Conservation (phyloP, 2,113 vertebrate species). For the Brachirus orientalis region DNA sequence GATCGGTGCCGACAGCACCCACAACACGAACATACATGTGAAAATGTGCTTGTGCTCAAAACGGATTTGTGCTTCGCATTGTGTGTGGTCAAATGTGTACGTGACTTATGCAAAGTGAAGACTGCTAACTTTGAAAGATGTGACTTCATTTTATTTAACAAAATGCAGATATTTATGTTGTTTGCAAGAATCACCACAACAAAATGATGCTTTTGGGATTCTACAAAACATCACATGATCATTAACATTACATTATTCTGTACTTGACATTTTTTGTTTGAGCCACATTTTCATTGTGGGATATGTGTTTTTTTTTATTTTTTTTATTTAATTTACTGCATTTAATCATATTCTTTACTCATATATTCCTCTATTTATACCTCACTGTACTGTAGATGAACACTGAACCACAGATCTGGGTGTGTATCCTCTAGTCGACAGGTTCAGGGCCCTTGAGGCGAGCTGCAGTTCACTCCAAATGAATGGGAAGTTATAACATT, state of each 20-base stretch:
- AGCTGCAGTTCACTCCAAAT: slow-evolving; percentile 74
- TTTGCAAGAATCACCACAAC: slow-evolving; percentile 41
- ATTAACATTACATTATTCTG: not conserved
- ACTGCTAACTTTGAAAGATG: slow-evolving; percentile 56
- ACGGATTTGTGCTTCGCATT: not conserved
- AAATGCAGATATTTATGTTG: slow-evolving; percentile 53
- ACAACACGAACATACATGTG: too few relatives aligned
- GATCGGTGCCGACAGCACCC: too few relatives aligned
- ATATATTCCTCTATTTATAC: not conserved
- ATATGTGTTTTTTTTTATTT: too few relatives aligned
- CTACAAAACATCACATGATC: slow-evolving; percentile 21
- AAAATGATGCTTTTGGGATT: slow-evolving; percentile 53
- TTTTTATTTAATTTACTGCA: not conserved
- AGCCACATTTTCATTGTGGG: not conserved
- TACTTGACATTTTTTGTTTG: not conserved
- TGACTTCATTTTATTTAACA: slow-evolving; percentile 63
- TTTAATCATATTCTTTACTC: not conserved
- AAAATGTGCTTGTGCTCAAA: not conserved
- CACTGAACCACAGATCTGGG: slow-evolving; percentile 13
- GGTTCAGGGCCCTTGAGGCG: slow-evolving; percentile 72
- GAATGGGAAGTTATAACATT: slow-evolving; percentile 79
- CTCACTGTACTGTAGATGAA: not conserved
- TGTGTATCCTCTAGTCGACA: slow-evolving; percentile 56
- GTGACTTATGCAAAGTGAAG: too few relatives aligned
- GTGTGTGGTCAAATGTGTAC: slow-evolving; percentile 33